Conservation (phyloP, 2,113 vertebrate genomes). For the Myanophis thanlyinensis region DNA sequence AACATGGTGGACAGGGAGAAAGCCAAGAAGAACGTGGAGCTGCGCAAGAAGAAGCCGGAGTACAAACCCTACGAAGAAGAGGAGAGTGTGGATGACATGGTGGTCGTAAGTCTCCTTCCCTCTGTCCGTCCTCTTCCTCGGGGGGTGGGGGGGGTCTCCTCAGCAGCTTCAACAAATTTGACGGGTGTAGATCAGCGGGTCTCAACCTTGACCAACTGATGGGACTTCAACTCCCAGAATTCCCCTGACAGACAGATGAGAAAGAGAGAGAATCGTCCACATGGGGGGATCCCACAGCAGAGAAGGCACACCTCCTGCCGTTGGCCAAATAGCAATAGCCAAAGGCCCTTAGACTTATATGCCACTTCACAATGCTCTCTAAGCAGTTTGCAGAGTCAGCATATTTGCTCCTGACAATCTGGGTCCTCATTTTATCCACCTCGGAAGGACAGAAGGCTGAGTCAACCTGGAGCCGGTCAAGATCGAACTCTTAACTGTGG, state of each 20-base stretch:
- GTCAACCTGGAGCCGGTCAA: too few relatives aligned
- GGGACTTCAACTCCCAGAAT: neutral
- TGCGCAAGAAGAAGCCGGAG: slow-evolving; percentile 86
- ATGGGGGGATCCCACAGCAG: too few relatives aligned
- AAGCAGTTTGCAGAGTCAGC: too few relatives aligned
- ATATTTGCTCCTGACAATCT: too few relatives aligned
- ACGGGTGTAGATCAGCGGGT: neutral
- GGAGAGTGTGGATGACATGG: slow-evolving; percentile 85
- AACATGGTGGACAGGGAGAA: slow-evolving; percentile 84
- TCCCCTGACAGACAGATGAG: neutral
- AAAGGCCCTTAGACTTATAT: too few relatives aligned
- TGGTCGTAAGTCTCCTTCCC: slow-evolving; percentile 35
- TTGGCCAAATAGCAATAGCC: neutral
- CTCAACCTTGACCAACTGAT: neutral
- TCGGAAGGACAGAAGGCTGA: too few relatives aligned
- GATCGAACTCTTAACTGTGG: too few relatives aligned
- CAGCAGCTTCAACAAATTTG: neutral
- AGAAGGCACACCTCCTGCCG: neutral
- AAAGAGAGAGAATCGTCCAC: neutral
- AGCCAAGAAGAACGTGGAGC: slow-evolving; percentile 85
- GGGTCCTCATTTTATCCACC: too few relatives aligned
- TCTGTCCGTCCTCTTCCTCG: neutral
- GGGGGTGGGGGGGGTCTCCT: too few relatives aligned
- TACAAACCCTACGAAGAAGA: slow-evolving; percentile 87
- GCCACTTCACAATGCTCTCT: too few relatives aligned